Base-by-base conservation (phyloP, 2,888 invertebrate species). In the Cremastobaeus sp. region DNA sequence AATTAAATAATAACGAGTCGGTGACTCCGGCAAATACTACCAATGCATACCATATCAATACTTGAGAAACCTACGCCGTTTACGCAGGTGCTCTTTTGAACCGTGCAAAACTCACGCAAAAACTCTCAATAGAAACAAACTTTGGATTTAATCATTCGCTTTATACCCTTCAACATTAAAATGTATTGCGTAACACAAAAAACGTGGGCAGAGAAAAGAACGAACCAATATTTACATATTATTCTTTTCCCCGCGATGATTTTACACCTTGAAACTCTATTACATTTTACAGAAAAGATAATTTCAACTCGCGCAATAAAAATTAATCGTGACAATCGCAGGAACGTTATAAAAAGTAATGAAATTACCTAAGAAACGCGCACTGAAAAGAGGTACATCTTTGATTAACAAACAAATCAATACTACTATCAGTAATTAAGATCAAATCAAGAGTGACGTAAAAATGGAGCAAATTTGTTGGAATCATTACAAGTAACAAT, bases 171-270 rank as follows among this genome's bases (percentile, higher is more conserved):
- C 41, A 54, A 59, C 17, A 57, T 69, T 57, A 25, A 60, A 72
- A 62, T 72, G 76, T 62, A 73, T 60, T 47, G 73, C 72, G 68
- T 64, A 76, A 65, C 55, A 69, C 52, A 64, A 57, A 55, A 60
- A 76, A 73, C 59, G 35, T 57, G 34, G 62, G 50, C 47, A 39
- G 74, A 77, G 70, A 77, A 77, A 79, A 81, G 81, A 79, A 81
- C 68, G 70, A 81, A 82, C 81, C 82, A 81, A 81, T 82, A 82
- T 84, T 81, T 83, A 82, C 82, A 84, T 64, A 81, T 80, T 77
- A 79, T 80, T 79, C 81, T 81, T 77, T 78, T 71, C 39, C 70
- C 69, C 50, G 11, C 39, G 35, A 68, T 62, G 54, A 54, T 62
- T 74, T 73, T 47, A 17, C n/a, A 41, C 66, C 62, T 50, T 65